A percentile compares a stretch with the other conserved stretches of the same genome.
Conservation (phyloP, 2,888 invertebrate species). For the Conomelus anceps region DNA sequence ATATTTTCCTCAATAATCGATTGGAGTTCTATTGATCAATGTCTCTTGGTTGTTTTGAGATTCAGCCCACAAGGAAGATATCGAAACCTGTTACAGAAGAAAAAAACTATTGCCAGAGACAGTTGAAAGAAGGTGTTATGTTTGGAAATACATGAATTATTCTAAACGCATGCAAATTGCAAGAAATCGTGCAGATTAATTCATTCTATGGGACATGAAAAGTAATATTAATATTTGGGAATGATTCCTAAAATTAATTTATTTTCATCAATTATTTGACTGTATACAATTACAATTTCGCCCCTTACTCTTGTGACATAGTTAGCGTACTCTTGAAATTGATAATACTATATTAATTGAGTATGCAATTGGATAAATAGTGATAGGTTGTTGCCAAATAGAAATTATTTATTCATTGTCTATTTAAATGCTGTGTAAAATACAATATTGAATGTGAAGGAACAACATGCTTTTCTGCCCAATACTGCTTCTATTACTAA, state of each 20-base stretch:
- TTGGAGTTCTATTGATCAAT: not conserved
- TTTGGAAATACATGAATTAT: not conserved
- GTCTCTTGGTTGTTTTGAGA: not conserved
- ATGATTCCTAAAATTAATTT: not conserved
- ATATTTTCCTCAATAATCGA: not conserved
- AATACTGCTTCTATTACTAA: no score
- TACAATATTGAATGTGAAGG: no score
- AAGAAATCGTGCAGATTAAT: not conserved
- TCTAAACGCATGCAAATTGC: not conserved
- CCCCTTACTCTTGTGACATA: no score
- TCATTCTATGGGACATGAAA: not conserved
- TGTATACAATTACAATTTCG: not conserved
- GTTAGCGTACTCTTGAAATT: no score
- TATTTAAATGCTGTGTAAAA: no score
- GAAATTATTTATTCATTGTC: no score
- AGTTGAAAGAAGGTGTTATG: not conserved
- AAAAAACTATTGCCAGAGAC: not conserved
- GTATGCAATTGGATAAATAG: no score
- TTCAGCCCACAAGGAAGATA: not conserved
- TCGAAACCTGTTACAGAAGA: not conserved
- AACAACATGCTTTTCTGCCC: no score
- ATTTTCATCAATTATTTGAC: not conserved
- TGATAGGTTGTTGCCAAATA: no score
- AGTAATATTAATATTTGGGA: not conserved
- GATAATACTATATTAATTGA: no score